Conservation (phyloP, 2,797 vertebrate species). For the Helarctos malayanus region DNA sequence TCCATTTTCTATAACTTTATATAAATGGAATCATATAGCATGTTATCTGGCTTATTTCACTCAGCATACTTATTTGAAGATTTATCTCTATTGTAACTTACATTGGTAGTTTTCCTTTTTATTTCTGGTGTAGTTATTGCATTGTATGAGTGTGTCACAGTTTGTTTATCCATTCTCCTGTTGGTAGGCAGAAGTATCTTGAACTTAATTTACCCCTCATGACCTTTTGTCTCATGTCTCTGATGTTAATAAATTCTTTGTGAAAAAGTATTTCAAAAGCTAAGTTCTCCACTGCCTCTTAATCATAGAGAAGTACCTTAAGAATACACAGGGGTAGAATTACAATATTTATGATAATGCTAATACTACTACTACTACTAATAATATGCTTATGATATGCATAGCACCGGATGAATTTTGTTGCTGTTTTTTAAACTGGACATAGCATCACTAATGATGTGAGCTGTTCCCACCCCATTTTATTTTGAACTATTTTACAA, state of each 20-base stretch:
- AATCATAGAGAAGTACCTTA: background rate
- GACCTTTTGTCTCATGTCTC: background rate
- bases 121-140: background rate
- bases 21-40: background rate
- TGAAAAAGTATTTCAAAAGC: background rate
- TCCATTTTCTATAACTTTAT: background rate
- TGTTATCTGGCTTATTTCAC: background rate
- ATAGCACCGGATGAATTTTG: background rate
- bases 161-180: background rate
- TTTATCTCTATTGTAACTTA: background rate
- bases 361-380: background rate
- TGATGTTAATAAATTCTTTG: background rate
- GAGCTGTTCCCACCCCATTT: background rate
- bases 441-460: background rate
- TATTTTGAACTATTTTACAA: conserved; percentile 1
- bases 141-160: background rate
- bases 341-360: background rate
- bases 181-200: background rate
- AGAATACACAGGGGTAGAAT: background rate
- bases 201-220: background rate
- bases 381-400: background rate
- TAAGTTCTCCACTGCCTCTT: background rate
- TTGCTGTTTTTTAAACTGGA: background rate
- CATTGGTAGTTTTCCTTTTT: background rate
- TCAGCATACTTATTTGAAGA: background rate